Base-by-base conservation (phyloP, 2,888 invertebrate species). In the Erannis defoliaria region DNA sequence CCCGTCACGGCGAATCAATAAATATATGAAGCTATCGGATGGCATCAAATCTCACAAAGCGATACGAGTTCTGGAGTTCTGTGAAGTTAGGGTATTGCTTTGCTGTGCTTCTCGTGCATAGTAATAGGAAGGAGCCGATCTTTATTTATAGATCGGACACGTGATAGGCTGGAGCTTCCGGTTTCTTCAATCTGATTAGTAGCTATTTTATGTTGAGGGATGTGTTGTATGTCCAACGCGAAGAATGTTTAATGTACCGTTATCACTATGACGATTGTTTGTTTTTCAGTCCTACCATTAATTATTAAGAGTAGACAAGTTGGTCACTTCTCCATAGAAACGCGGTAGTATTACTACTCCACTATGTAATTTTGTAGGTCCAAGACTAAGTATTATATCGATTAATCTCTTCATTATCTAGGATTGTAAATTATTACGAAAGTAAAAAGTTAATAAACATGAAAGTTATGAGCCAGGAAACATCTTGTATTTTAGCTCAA, bases 1-100 rank as follows among this genome's bases (percentile, higher is more conserved):
- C 70, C 59, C 67, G 76, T 78, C 80, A 80, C 80, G 77, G 65
- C 62, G 72, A 64, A 72, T 71, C 75, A 71, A 80, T 80, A 78
- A 68, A 76, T 76, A 76, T 76, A 75, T 72, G 59, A 70, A 69
- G 61, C 70, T 75, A 78, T 76, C 73, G 70, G 70, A 70, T 70
- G 70, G 71, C 68, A 73, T 79, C 73, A 74, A 72, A 77, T 74
- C 72, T 71, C 66, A 70, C 62, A 71, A 75, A 70, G 66, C 67
- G 62, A 72, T 70, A 58, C 53, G 56, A 69, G 68, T 56, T 63
- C 46, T 57, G 55, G 59, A 69, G 68, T 56, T 64, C 48, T 60
- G 56, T 58, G 54, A 71, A 70, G 62, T 75, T 73, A 68, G 66
- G 71, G 72, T 73, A 70, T 72, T 64, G 71, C 64, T 67, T 66